A percentile compares a stretch with the other conserved stretches of the same genome.
These are phyloP conservation scores for Nematolebias whitei DNA, from an alignment of 2,113 vertebrate genomes.

Conservation along the genomic window DNA sequence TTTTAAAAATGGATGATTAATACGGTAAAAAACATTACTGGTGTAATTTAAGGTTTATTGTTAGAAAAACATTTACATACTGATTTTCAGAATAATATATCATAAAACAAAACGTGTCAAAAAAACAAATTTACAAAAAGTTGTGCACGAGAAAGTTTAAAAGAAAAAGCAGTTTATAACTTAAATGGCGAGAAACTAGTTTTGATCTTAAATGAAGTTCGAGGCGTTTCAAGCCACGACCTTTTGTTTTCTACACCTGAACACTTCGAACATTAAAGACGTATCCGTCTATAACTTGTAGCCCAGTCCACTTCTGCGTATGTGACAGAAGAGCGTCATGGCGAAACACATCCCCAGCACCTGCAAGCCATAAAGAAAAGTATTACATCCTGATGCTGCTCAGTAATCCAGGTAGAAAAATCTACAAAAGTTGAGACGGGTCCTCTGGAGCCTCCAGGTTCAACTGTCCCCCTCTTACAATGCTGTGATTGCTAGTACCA, in stretches of 20 bases:
- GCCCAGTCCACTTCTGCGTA: slow-evolving; percentile 76
- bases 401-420: too few species aligned
- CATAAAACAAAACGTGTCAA: not conserved
- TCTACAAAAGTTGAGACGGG: too few species aligned
- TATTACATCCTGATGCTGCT: too few species aligned
- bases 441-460: too few species aligned
- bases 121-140: not conserved
- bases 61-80: too few species aligned
- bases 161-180: not conserved
- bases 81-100: too few species aligned
- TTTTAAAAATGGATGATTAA: too few species aligned
- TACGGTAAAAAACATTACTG: too few species aligned
- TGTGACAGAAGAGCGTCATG: slow-evolving; percentile 85
- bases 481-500: too few species aligned
- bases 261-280: not conserved
- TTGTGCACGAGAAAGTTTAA: not conserved
- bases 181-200: not conserved
- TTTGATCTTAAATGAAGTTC: not conserved
- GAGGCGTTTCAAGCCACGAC: too few species aligned
- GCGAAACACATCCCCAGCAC: slow-evolving; percentile 84
- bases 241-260: not conserved
- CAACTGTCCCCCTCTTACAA: too few species aligned
- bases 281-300: slow-evolving; percentile 67
- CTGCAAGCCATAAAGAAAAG: slow-evolving; percentile 57
- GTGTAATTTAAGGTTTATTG: too few species aligned